Base-by-base conservation (phyloP, 2,113 vertebrate species). In the Spilogale gracilis region DNA sequence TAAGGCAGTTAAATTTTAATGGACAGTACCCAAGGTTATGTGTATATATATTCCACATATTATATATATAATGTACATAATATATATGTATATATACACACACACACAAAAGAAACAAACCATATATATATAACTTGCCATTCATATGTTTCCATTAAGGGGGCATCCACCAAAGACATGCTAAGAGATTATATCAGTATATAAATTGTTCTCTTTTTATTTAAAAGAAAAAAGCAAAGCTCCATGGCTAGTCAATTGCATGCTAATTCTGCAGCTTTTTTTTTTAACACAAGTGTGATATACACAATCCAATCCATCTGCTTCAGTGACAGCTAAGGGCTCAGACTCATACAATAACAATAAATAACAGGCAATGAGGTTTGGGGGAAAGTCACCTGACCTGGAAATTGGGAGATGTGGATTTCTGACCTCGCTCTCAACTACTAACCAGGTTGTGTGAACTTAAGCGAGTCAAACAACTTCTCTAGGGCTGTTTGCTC, bases 361-460 rank as follows among this genome's bases (percentile, higher is more conserved):
- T 58, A 97, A 88, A 65, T 86, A 94, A 65, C 3, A 93, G 50
- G 32, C 27, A 78, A 50, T 82, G 65, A 95, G 8, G 8, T 58
- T 96, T 92, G 73, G 18, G 38, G 6, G 52, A 67, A 54, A 69
- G 48, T 11, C 10, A 91, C 3, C 69, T 78, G 13, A 60, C 16
- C 48, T 78, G 18, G 30, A 87, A 83, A 71, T 50, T 32, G 8
- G 38, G 54, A 96, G 9, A 91, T 83, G 18, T 48, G 27, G 4
- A 56, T 85, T 93, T 96, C 76, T 67, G 58, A 82, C 54, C 27
- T 93, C n/a, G n/a, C 10, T 71, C 85, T 83, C 38, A 38, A 38
- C 32, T 8, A 45, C 20, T 21, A 78, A 83, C 14, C 27, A 95
- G 61, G 17, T 48, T 94, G 20, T n/a, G 17, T 86, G 32, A 21